A percentile compares a stretch with the other conserved stretches of the same genome.
phyloP scores from a whole-genome alignment of 1,140 invertebrate species.

The Lepidotrigona ventralis region DNA sequence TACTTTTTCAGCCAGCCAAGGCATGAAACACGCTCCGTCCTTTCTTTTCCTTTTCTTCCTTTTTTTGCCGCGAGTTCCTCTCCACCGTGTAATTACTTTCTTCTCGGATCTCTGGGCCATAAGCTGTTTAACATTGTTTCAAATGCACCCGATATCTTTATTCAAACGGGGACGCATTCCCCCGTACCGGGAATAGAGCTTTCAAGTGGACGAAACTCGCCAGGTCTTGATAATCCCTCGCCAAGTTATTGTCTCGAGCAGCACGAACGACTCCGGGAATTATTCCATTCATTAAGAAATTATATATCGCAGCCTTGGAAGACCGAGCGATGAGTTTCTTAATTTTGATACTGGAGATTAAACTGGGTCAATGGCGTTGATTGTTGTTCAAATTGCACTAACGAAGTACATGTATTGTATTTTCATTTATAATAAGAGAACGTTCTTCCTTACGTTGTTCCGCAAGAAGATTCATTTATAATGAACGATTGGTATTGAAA shows the following conservation, averaged over 20 bases:
- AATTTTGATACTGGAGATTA: too few relatives aligned
- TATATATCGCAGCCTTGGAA: neutral
- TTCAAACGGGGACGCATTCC: neutral
- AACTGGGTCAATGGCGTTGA: too few relatives aligned
- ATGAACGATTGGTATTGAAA: too few relatives aligned
- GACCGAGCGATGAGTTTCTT: too few relatives aligned
- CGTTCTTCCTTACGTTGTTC: too few relatives aligned
- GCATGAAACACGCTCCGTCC: conserved; percentile 19
- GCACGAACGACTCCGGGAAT: neutral
- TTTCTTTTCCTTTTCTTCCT: neutral
- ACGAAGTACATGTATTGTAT: too few relatives aligned
- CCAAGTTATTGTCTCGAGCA: neutral
- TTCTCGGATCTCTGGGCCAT: conserved; percentile 7
- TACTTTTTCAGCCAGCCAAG: neutral
- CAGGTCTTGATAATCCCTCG: neutral
- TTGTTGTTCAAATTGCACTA: too few relatives aligned
- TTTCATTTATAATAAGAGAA: neutral
- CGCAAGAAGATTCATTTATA: too few relatives aligned
- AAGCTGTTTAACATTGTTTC: conserved; percentile 15
- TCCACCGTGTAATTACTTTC: conserved; percentile 24
- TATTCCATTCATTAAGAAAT: neutral
- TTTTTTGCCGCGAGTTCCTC: neutral
- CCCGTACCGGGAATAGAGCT: neutral
- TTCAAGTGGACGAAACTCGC: neutral
- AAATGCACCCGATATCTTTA: neutral